Evolutionary conservation across 1,140 invertebrate species (phyloP).

Genomic region (Drosophila erecta): DNA sequence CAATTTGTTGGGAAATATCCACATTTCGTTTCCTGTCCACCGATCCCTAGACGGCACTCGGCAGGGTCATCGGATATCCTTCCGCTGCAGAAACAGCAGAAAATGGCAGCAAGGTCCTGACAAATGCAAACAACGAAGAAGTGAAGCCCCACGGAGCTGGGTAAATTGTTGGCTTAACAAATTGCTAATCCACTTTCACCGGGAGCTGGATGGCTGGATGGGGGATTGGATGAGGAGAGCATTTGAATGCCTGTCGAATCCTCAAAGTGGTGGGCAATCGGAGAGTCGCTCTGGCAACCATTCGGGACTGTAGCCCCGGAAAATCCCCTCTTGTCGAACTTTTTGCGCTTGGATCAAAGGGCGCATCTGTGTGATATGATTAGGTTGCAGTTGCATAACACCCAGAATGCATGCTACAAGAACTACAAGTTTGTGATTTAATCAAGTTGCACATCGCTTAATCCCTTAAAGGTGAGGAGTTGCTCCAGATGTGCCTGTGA

Average conservation of each 20-base stretch:
- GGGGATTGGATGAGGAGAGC: slow-evolving; percentile 6
- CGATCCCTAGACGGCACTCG: slow-evolving; percentile 4
- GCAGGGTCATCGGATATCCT: slow-evolving; percentile 44
- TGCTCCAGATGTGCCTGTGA: slow-evolving; percentile 10
- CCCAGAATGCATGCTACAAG: slow-evolving; percentile 6
- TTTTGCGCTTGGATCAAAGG: slow-evolving; percentile 26
- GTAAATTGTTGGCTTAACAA: slow-evolving; percentile 79
- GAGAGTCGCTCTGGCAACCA: slow-evolving; percentile 13
- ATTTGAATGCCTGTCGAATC: slow-evolving; percentile 28
- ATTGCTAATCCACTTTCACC: slow-evolving; percentile 69
- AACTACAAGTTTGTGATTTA: slow-evolving; percentile 21
- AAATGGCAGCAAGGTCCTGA: slow-evolving; percentile 30
- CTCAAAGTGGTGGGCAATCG: slow-evolving; percentile 23
- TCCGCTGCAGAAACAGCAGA: slow-evolving; percentile 19
- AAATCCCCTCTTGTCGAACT: slow-evolving; percentile 11
- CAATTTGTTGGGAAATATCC: not conserved
- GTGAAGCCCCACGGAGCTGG: slow-evolving; percentile 63
- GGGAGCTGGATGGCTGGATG: not conserved
- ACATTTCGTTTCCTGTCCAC: slow-evolving; percentile 1
- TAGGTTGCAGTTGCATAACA: slow-evolving; percentile 37
- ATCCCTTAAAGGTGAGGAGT: slow-evolving; percentile 11
- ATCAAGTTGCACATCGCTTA: slow-evolving; percentile 2
- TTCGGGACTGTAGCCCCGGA: slow-evolving; percentile 35
- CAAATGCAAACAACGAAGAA: slow-evolving; percentile 49
- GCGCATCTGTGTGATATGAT: slow-evolving; percentile 35